phyloP scores from a whole-genome alignment of 2,113 vertebrate genomes.

The Galemys pyrenaicus region DNA sequence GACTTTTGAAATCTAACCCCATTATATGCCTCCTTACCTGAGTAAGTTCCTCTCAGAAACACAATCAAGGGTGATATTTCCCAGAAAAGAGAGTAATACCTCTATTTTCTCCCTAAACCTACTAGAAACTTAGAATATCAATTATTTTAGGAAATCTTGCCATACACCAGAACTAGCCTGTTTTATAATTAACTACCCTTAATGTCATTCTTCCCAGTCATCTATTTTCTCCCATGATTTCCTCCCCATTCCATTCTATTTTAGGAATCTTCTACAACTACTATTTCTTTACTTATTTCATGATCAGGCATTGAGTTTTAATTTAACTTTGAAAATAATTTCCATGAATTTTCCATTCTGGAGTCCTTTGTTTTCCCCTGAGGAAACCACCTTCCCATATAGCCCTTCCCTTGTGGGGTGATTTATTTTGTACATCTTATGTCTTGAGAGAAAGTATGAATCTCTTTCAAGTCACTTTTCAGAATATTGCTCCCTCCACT shows the following conservation, averaged over 20 bases:
- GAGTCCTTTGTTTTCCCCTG: neutral
- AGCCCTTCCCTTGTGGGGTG: too few relatives aligned
- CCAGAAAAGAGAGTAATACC: neutral
- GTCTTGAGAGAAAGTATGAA: neutral
- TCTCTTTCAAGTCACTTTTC: neutral
- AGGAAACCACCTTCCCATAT: neutral
- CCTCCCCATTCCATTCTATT: neutral
- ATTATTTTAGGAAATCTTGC: constrained; percentile 26
- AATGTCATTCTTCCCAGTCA: neutral
- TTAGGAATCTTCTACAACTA: neutral
- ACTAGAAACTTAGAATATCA: neutral
- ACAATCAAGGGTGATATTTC: neutral
- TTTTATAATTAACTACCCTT: neutral
- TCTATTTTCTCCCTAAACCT: neutral
- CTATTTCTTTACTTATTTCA: neutral
- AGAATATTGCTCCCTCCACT: neutral
- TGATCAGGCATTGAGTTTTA: neutral
- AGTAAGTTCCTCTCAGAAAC: neutral
- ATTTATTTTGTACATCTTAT: neutral
- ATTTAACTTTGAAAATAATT: neutral
- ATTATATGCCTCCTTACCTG: neutral
- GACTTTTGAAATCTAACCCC: neutral
- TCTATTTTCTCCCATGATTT: neutral
- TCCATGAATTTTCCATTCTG: neutral
- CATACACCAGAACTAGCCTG: neutral